These are phyloP conservation scores for Bombyx huttoni DNA, from an alignment of 2,888 invertebrate species.

Conservation along the genomic window DNA sequence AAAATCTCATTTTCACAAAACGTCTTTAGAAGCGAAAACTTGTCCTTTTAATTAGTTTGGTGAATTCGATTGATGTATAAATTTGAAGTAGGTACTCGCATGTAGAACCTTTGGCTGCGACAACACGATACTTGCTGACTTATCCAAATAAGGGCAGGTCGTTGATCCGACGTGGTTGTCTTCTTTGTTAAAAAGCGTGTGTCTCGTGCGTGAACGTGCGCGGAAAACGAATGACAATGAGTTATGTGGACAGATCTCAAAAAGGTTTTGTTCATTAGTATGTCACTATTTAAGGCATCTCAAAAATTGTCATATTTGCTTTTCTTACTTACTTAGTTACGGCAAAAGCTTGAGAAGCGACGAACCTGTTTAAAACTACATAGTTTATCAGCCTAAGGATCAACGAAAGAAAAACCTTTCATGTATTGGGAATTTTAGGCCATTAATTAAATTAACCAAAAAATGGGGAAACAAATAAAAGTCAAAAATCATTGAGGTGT, in stretches of 20 bases:
- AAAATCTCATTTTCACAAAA: background rate
- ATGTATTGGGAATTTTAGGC: too few species aligned
- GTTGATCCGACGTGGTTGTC: conserved; percentile 34
- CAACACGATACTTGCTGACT: conserved; percentile 30
- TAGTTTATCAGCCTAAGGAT: too few species aligned
- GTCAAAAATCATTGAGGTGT: too few species aligned
- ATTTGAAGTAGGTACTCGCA: background rate
- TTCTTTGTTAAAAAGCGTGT: conserved; percentile 60
- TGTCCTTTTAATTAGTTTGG: background rate
- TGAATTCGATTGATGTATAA: background rate
- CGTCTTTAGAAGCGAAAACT: background rate
- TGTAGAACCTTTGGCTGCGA: background rate
- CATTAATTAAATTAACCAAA: too few species aligned
- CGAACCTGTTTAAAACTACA: too few species aligned
- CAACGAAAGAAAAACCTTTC: too few species aligned
- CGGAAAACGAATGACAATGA: conserved; percentile 35
- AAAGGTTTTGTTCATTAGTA: background rate
- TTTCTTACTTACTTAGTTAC: background rate
- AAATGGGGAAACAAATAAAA: too few species aligned
- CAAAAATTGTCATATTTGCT: background rate
- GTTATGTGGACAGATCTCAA: conserved; percentile 14
- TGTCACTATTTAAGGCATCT: background rate
- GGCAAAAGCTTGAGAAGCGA: too few species aligned
- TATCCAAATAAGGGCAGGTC: conserved; percentile 62
- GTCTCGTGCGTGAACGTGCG: conserved; percentile 43